Percentiles rank a stretch among this genome's conserved stretches.
phyloP scores from a whole-genome alignment of 1,140 invertebrate species.

The Cephus cinctus region DNA sequence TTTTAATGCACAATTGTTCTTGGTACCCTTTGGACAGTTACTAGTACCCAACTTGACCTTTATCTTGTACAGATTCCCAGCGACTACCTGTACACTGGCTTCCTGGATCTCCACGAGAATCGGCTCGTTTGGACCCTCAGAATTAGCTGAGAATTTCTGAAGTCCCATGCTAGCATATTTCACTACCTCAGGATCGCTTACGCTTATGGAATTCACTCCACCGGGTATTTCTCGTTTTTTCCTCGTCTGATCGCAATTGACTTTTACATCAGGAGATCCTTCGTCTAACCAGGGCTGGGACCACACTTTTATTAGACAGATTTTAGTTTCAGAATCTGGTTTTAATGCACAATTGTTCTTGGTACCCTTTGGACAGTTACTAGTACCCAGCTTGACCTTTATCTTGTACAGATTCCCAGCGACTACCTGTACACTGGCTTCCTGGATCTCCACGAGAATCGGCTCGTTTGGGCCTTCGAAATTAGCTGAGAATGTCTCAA shows the following conservation, averaged over 20 bases:
- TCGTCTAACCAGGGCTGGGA: constrained; percentile 63
- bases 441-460: constrained; percentile 37
- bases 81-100: constrained; percentile 47
- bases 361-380: constrained; percentile 50
- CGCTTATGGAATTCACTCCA: too few species aligned
- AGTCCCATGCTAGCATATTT: constrained; percentile 41
- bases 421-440: constrained; percentile 48
- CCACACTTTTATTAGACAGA: constrained; percentile 60
- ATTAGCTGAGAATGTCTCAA: constrained; percentile 39
- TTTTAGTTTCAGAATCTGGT: constrained; percentile 28
- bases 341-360: constrained; percentile 33
- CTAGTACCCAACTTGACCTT: constrained; percentile 53
- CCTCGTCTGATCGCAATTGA: constrained; percentile 49
- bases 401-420: constrained; percentile 53
- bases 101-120: constrained; percentile 39
- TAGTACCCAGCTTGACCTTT: constrained; percentile 51
- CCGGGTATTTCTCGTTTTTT: too few species aligned
- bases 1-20: constrained; percentile 32
- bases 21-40: constrained; percentile 48
- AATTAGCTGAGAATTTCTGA: constrained; percentile 36
- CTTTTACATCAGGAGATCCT: constrained; percentile 50
- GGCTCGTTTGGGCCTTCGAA: constrained; percentile 43
- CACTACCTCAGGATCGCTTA: constrained; percentile 41
- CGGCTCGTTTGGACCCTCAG: constrained; percentile 41
- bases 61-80: constrained; percentile 53